Conservation (phyloP, 2,797 vertebrate species). For the Rhodeus uyekii region DNA sequence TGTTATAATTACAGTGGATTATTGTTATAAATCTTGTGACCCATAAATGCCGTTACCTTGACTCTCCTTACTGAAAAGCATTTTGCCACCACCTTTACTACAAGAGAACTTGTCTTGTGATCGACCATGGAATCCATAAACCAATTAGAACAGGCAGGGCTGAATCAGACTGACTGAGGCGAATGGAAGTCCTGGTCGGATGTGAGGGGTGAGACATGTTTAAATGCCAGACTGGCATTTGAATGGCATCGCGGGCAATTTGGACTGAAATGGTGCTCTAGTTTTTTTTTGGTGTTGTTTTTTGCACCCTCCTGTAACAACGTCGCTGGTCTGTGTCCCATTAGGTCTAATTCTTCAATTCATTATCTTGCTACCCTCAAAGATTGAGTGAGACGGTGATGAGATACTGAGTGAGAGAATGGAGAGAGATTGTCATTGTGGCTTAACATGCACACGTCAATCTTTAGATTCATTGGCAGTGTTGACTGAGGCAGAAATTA, state of each 20-base stretch:
- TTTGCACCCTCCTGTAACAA: constrained; percentile 41
- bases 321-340: constrained; percentile 51
- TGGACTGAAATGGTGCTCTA: constrained; percentile 76
- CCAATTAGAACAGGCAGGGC: constrained; percentile 43
- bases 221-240: constrained; percentile 54
- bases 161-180: constrained; percentile 49
- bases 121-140: constrained; percentile 33
- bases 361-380: constrained; percentile 75
- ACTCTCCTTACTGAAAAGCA: not conserved
- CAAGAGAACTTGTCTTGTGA: constrained; percentile 19
- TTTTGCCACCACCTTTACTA: not conserved
- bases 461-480: constrained; percentile 13
- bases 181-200: constrained; percentile 42
- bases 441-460: constrained; percentile 30
- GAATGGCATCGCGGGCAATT: constrained; percentile 76
- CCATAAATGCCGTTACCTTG: constrained; percentile 21
- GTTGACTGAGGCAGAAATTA: constrained; percentile 37
- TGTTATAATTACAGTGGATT: constrained; percentile 1
- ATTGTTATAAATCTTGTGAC: not conserved
- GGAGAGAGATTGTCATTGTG: constrained; percentile 22
- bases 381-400: constrained; percentile 66
- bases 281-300: constrained; percentile 41
- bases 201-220: constrained; percentile 40
- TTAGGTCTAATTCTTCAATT: constrained; percentile 63
- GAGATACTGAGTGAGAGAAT: constrained; percentile 29